These are phyloP conservation scores for Polypterus bichir DNA, from an alignment of 2,113 vertebrate genomes.

Conservation along the genomic window DNA sequence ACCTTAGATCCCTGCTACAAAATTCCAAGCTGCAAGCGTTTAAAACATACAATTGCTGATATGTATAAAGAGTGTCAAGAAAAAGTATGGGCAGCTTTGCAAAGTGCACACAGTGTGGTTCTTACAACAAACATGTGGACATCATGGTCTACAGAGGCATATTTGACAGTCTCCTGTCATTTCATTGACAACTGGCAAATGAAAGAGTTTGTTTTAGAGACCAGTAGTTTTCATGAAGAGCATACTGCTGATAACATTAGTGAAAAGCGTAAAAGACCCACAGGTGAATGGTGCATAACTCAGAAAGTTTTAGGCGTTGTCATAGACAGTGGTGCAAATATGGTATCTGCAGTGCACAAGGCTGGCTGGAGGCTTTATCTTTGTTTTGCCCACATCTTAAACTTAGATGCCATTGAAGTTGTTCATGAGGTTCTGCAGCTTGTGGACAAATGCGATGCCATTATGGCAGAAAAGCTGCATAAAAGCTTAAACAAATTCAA, in stretches of 20 bases:
- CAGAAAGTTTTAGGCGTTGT: conserved; percentile 15
- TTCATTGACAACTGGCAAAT: conserved; percentile 19
- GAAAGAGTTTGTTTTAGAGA: conserved; percentile 14
- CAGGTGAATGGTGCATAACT: conserved; percentile 20
- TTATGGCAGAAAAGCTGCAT: conserved; percentile 13
- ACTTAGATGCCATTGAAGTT: conserved; percentile 6
- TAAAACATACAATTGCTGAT: conserved; percentile 6
- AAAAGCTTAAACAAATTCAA: conserved; percentile 14
- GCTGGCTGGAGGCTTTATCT: conserved; percentile 7
- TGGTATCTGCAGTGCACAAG: conserved; percentile 16
- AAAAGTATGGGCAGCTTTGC: conserved; percentile 12
- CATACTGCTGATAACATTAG: conserved; percentile 18
- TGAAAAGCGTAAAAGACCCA: conserved; percentile 9
- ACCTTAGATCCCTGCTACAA: conserved; percentile 3
- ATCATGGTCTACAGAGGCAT: conserved; percentile 12
- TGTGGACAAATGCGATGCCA: conserved; percentile 9
- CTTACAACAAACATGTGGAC: conserved; percentile 12
- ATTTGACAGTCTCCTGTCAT: conserved; percentile 14
- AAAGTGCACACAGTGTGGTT: conserved; percentile 5
- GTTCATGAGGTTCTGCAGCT: conserved; percentile 7
- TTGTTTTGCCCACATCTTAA: conserved; percentile 16
- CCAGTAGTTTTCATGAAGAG: conserved; percentile 14
- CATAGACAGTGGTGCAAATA: conserved; percentile 17
- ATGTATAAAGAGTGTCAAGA: conserved; percentile 18
- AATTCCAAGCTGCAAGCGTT: conserved; percentile 1